Conservation (phyloP, 2,797 vertebrate genomes). For the Cuculus canorus region DNA sequence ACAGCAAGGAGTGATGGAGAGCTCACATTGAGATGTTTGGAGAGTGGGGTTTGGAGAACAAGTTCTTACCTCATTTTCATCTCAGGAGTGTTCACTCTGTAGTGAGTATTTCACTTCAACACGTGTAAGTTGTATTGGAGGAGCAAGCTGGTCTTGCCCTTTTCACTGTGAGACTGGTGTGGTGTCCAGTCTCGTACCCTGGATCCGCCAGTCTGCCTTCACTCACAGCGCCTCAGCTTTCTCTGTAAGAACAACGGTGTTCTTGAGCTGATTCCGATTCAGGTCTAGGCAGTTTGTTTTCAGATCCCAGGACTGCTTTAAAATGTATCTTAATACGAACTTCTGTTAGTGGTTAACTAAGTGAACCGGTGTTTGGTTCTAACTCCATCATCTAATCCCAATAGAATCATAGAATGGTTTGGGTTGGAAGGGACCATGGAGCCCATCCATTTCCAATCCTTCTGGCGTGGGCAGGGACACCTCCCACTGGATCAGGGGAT, state of each 20-base stretch:
- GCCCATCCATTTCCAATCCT: too few relatives aligned
- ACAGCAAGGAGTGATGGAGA: conserved; percentile 5
- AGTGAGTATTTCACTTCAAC: not conserved
- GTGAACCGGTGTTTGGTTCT: not conserved
- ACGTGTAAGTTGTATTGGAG: fast-evolving
- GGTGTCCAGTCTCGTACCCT: not conserved
- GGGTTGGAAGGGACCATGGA: too few relatives aligned
- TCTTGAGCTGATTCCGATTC: not conserved
- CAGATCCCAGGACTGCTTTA: not conserved
- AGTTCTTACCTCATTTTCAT: not conserved
- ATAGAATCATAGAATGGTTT: not conserved
- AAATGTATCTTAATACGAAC: not conserved
- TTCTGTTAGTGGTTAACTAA: not conserved
- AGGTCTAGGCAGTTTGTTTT: not conserved
- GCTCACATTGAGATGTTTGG: not conserved
- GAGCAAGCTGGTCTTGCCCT: not conserved
- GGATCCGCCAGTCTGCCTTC: not conserved
- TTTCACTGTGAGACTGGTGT: not conserved
- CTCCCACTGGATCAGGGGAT: too few relatives aligned
- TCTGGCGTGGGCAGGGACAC: too few relatives aligned
- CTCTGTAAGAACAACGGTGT: not conserved
- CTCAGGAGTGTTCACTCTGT: not conserved
- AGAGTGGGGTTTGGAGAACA: not conserved
- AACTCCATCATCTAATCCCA: not conserved
- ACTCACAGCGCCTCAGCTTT: not conserved